A percentile compares a stretch with the other conserved stretches of the same genome.
phyloP scores from a whole-genome alignment of 2,888 invertebrate species.

The Pristionchus japonicus region DNA sequence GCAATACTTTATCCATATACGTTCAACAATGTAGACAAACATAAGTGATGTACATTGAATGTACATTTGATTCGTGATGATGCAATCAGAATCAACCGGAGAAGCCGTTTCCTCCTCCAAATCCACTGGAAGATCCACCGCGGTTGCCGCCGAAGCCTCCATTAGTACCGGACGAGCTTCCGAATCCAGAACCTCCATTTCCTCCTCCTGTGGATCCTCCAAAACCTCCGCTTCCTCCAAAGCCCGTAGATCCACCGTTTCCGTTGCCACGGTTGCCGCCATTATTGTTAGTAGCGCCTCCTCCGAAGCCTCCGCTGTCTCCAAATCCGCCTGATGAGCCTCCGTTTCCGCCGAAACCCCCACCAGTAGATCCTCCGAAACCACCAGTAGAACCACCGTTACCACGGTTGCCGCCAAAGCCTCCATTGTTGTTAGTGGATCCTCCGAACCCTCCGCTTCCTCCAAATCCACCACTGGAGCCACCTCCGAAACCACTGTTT shows the following conservation, averaged over 20 bases:
- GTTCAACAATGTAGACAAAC: constrained; percentile 18
- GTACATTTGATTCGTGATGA: background rate
- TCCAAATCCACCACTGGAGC: background rate
- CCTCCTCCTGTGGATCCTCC: background rate
- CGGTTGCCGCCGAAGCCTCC: background rate
- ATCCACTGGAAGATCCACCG: background rate
- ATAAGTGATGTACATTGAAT: no score
- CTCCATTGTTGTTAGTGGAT: background rate
- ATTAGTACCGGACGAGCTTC: background rate
- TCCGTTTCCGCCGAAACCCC: no score
- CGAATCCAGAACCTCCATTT: background rate
- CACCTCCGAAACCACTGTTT: background rate
- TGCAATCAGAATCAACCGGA: constrained; percentile 22
- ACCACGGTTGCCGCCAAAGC: background rate
- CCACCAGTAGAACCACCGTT: background rate
- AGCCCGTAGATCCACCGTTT: background rate
- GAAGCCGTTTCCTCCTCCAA: background rate
- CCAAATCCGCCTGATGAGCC: no score
- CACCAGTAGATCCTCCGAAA: no score
- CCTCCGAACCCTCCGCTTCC: background rate
- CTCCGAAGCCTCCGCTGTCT: background rate
- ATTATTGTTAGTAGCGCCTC: no score
- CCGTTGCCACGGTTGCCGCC: background rate
- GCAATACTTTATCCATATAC: constrained; percentile 2
- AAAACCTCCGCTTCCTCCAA: background rate